Base-by-base conservation (phyloP, 2,113 vertebrate species). In the Oxygymnocypris stewartii region DNA sequence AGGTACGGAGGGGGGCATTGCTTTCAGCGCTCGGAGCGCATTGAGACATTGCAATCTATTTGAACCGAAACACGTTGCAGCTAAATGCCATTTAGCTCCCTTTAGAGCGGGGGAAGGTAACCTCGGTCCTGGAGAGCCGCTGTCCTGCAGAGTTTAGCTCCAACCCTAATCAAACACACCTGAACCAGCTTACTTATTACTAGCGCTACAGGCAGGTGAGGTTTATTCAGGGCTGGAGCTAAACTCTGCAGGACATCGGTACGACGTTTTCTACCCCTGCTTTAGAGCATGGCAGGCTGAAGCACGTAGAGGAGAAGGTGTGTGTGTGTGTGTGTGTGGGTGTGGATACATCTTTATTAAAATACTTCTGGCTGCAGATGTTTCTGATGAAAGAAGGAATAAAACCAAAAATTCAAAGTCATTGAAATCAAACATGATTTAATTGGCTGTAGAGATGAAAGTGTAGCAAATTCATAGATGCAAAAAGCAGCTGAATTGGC, bases 61-160 rank as follows among this genome's bases (percentile, higher is more conserved):
- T 63, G 79, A 67, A 40, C n/a, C 2, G 9, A 7, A 65, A n/a
- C 20, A 16, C 13, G 4, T 23, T 65, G 37, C 59, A 65, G 57
- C 13, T 81, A 65, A 81, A 82, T 31, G 25, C n/a, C 42, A 82
- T 82, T 63, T 47, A 82, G 61, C 80, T 82, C 44, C 40, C 80
- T 18, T 47, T 16, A 51, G 14, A 63, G 40, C 59, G n/a, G 28
- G 28, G 28, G 37, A 4, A 37, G 37, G 37, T 4, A 37, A 37
- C 37, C 3, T 37, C 35, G 4, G 35, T 37, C 35, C 35, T 37
- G 35, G 35, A 37, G 35, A 3, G 4, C 35, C 35, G 35, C 35
- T 37, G 35, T 37, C 37, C 37, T 40, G 37, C 37, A 40, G 37
- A 40, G 37, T 40, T 40, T 40, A 40, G 37, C 37, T 40, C 37